phyloP scores from a whole-genome alignment of 2,888 invertebrate genomes.

The Zele albiditarsus region DNA sequence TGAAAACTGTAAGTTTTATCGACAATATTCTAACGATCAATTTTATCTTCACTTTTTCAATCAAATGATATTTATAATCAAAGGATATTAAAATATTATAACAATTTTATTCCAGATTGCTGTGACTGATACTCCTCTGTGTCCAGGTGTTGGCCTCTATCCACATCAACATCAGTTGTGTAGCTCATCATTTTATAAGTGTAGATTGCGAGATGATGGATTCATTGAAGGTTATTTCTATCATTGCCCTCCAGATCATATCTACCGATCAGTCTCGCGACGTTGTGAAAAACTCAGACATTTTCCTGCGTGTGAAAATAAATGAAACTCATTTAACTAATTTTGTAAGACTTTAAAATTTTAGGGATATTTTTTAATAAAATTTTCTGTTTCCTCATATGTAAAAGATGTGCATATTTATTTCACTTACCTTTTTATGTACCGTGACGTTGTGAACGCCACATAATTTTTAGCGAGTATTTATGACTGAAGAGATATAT shows the following conservation, averaged over 20 bases:
- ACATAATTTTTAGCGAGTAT: not conserved
- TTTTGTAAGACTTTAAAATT: not conserved
- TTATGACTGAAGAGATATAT: not conserved
- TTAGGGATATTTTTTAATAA: not conserved
- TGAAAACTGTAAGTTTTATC: constrained; percentile 75
- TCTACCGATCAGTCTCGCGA: constrained; percentile 83
- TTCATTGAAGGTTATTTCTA: constrained; percentile 79
- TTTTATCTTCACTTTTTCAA: no score
- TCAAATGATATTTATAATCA: no score
- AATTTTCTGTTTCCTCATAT: not conserved
- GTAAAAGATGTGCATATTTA: not conserved
- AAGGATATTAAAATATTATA: no score
- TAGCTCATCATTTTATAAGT: constrained; percentile 80
- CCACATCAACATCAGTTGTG: constrained; percentile 79
- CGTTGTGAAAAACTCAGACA: constrained; percentile 79
- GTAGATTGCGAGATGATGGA: constrained; percentile 73
- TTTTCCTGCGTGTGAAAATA: constrained; percentile 75
- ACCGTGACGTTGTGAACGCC: not conserved
- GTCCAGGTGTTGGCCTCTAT: constrained; percentile 79
- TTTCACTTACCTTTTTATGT: not conserved
- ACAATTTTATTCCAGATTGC: constrained; percentile 75
- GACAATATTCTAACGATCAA: constrained; percentile 69
- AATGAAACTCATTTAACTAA: not conserved
- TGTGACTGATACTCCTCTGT: constrained; percentile 75
- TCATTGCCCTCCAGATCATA: constrained; percentile 82